Base-by-base conservation (phyloP, 2,113 vertebrate genomes). In the Pungitius pungitius region DNA sequence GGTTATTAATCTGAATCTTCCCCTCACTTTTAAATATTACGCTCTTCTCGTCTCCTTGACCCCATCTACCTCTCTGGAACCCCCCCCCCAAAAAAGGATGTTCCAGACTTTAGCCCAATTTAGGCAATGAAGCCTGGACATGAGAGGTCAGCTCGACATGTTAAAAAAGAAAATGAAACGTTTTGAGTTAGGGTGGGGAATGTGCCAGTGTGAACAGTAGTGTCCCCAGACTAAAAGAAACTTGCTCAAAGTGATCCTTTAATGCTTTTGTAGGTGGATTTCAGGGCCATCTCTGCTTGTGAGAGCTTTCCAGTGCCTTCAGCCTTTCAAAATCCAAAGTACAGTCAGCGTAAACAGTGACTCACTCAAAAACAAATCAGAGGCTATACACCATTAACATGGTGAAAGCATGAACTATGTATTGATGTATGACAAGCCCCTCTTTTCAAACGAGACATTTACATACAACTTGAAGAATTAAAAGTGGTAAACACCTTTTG, bases 251-350 rank as follows among this genome's bases (percentile, higher is more conserved):
- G 73, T 83, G 73, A 84, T 80, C 71, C 76, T 87, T 85, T 68
- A 85, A 85, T 78, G 42, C 42, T 30, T 43, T 73, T 37, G 77
- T 86, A 67, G 83, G 80, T 80, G 76, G 76, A 84, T 85, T 86
- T 82, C 69, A 80, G 75, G 64, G 63, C 49, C 69, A 78, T 59
- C 37, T 63, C 74, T 77, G 66, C 81, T 80, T 64, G 18, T 51
- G 64, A 81, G 65, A 78, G 60, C 62, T 30, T 75, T 62, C 11
- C 40, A 51, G 54, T 49, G 26, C 75, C 61, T 79, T 7, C 35
- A 82, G 79, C 17, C 59, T 89, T 72, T 73, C 65, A 67, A 67
- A 59, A 77, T 75, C 59, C 58, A 9, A 37, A 69, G 70, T 40
- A 74, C 42, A 77, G 20, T 72, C 26, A 40, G 42, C 4, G 33